These are phyloP conservation scores for Harmothoe impar DNA, from an alignment of 2,888 invertebrate species.

Conservation along the genomic window DNA sequence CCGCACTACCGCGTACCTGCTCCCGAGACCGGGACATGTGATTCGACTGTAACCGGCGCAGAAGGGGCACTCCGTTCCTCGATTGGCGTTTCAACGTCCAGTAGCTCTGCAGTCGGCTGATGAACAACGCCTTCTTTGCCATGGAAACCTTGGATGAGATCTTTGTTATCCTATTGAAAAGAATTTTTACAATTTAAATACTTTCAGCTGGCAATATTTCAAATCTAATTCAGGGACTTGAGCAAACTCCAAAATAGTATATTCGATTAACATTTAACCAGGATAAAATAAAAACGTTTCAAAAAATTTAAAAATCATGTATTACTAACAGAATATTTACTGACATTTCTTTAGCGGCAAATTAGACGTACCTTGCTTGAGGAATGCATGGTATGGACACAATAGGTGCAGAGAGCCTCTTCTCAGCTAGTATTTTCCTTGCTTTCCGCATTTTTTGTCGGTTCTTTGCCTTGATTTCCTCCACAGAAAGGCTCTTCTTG, in stretches of 20 bases:
- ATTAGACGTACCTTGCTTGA: constrained; percentile 71
- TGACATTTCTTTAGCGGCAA: not conserved
- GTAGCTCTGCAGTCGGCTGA: constrained; percentile 95
- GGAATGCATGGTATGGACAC: constrained; percentile 96
- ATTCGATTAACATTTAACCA: not conserved
- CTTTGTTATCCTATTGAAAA: constrained; percentile 88
- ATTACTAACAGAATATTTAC: not conserved
- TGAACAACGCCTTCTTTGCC: constrained; percentile 90
- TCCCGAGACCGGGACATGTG: constrained; percentile 78
- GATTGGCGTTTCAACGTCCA: constrained; percentile 98
- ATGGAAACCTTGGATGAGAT: constrained; percentile 90
- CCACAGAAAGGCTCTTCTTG: constrained; percentile 75
- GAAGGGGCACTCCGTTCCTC: constrained; percentile 96
- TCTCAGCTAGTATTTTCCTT: constrained; percentile 92
- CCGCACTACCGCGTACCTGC: constrained; percentile 61
- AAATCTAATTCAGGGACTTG: not conserved
- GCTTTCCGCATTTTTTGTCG: constrained; percentile 94
- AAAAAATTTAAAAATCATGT: not conserved
- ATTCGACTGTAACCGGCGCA: constrained; percentile 90
- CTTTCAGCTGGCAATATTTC: not conserved
- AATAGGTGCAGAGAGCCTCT: constrained; percentile 94
- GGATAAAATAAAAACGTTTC: too few relatives aligned
- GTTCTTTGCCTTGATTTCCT: constrained; percentile 81
- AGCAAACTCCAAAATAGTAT: too few relatives aligned
- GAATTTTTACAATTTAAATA: constrained; percentile 1